Percentiles rank a stretch among this genome's conserved stretches.
These are phyloP conservation scores for Rhopalosiphum maidis DNA, from an alignment of 1,140 invertebrate species.

Conservation along the genomic window DNA sequence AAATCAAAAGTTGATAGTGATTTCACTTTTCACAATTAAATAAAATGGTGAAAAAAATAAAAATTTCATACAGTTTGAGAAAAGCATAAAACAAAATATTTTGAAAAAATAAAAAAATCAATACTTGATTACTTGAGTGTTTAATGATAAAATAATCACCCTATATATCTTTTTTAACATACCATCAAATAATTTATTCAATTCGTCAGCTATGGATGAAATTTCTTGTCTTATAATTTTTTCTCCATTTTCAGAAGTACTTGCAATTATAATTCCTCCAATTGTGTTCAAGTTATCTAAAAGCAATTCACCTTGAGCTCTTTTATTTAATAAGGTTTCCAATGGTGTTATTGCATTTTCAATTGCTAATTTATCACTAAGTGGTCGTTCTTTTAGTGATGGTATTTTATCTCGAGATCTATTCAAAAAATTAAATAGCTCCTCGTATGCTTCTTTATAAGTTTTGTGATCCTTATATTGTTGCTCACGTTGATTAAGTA, in stretches of 20 bases:
- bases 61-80: too few species aligned
- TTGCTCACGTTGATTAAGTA: conserved; percentile 80
- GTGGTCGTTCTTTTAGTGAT: conserved; percentile 80
- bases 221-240: conserved; percentile 84
- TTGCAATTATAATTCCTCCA: conserved; percentile 83
- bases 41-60: too few species aligned
- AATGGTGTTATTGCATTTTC: conserved; percentile 86
- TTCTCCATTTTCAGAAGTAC: conserved; percentile 80
- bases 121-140: too few species aligned
- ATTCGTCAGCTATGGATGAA: conserved; percentile 80
- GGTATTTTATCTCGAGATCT: conserved; percentile 88
- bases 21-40: too few species aligned
- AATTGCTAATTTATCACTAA: conserved; percentile 86
- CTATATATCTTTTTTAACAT: conserved; percentile 55
- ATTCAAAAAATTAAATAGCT: conserved; percentile 83
- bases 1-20: too few species aligned
- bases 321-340: conserved; percentile 84
- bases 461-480: conserved; percentile 86
- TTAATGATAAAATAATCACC: too few species aligned
- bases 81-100: too few species aligned
- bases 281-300: conserved; percentile 86
- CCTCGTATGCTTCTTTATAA: conserved; percentile 89
- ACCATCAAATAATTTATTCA: conserved; percentile 80
- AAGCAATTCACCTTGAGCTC: conserved; percentile 87
- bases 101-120: too few species aligned